These are phyloP conservation scores for Schizotus pectinicornis DNA, from an alignment of 2,888 invertebrate species.

Conservation along the genomic window DNA sequence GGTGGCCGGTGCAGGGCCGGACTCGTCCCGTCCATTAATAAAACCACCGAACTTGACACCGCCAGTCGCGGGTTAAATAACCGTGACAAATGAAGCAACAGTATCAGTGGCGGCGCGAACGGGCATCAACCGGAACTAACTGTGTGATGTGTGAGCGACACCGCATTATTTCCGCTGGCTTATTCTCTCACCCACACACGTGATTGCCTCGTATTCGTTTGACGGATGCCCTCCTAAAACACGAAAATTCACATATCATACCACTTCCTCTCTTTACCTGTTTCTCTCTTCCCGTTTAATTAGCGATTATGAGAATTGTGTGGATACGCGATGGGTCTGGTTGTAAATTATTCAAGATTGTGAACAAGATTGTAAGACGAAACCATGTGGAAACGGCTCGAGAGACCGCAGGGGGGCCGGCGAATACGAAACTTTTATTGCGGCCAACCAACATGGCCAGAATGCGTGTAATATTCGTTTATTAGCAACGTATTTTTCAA, in stretches of 20 bases:
- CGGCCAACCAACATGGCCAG: conserved; percentile 41
- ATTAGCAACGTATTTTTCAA: conserved; percentile 41
- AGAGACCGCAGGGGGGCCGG: conserved; percentile 44
- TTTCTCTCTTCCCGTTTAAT: conserved; percentile 9
- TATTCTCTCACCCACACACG: conserved; percentile 20
- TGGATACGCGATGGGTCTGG: conserved; percentile 34
- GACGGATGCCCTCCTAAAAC: conserved; percentile 2
- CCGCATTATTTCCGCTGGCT: conserved; percentile 48
- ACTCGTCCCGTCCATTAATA: background rate
- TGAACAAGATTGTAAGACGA: conserved; percentile 50
- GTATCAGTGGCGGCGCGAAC: conserved; percentile 47
- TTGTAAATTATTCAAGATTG: conserved; percentile 47
- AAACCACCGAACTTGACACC: conserved; percentile 20
- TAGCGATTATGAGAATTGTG: conserved; percentile 27
- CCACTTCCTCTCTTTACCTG: background rate
- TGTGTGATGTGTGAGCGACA: conserved; percentile 48
- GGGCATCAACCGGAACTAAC: conserved; percentile 51
- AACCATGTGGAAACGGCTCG: conserved; percentile 47
- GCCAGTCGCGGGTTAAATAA: conserved; percentile 45
- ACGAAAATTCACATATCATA: no score
- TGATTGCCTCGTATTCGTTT: conserved; percentile 23
- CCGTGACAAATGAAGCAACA: conserved; percentile 52
- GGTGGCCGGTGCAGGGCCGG: no score
- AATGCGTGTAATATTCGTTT: conserved; percentile 43
- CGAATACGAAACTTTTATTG: conserved; percentile 49